Conservation (phyloP, 1,140 invertebrate species). For the Theocolax elegans region DNA sequence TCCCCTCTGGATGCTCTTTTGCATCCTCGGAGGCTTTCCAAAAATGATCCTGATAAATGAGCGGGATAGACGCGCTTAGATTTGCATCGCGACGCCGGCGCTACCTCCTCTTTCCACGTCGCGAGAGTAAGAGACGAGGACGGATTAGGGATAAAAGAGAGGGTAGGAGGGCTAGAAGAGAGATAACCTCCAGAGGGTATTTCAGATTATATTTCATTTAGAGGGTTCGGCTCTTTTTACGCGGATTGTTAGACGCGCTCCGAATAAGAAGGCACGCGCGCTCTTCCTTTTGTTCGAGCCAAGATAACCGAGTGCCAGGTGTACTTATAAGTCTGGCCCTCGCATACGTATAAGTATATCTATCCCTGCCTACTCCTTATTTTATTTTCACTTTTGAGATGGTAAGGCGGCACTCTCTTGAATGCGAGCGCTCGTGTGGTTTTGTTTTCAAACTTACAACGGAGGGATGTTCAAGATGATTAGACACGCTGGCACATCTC, state of each 20-base stretch:
- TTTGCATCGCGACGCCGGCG: conserved; percentile 30
- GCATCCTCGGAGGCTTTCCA: conserved; percentile 18
- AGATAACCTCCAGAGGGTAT: conserved; percentile 20
- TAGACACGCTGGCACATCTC: too few species aligned
- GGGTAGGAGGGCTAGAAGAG: neutral
- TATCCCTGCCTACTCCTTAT: too few species aligned
- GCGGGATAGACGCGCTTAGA: conserved; percentile 39
- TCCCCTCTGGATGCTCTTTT: conserved; percentile 20
- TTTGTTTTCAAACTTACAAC: too few species aligned
- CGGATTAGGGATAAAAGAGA: conserved; percentile 16
- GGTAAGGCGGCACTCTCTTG: too few species aligned
- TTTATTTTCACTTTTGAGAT: too few species aligned
- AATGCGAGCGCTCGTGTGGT: too few species aligned
- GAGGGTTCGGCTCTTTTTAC: conserved; percentile 10
- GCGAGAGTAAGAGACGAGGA: conserved; percentile 21
- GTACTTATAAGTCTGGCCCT: neutral
- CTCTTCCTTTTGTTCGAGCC: neutral
- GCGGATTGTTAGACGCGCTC: too few species aligned
- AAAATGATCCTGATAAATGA: conserved; percentile 45
- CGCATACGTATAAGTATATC: too few species aligned
- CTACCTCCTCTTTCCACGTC: neutral
- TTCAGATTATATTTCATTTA: conserved; percentile 41
- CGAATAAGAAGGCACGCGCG: neutral
- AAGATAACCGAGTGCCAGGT: conserved; percentile 31
- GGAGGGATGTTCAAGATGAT: too few species aligned